A percentile compares a stretch with the other conserved stretches of the same genome.
Evolutionary conservation across 2,888 invertebrate species (phyloP).

Genomic region (Fabriciana adippe): DNA sequence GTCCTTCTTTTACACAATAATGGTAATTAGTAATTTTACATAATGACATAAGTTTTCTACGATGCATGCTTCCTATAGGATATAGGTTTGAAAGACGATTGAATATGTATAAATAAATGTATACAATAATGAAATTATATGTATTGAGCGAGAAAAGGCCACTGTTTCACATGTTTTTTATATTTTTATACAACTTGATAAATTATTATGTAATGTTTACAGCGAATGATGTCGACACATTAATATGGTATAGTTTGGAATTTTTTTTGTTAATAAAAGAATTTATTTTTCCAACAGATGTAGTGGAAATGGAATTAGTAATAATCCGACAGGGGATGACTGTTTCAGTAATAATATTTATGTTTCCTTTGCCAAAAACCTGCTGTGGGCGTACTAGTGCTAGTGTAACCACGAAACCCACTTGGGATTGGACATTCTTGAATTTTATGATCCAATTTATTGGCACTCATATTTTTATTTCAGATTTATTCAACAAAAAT

Average conservation of each 20-base stretch:
- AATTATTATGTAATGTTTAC: neutral
- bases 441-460: neutral
- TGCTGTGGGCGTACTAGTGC: conserved; percentile 34
- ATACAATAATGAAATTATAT: no score
- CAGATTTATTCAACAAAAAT: neutral
- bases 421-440: conserved; percentile 3
- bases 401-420: conserved; percentile 20
- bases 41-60: no score
- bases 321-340: conserved; percentile 60
- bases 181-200: no score
- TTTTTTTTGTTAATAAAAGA: conserved; percentile 7
- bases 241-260: neutral
- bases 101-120: no score
- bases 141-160: no score
- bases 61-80: no score
- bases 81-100: no score
- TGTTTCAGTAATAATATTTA: conserved; percentile 65
- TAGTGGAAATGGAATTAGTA: conserved; percentile 43
- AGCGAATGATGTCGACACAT: neutral
- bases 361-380: conserved; percentile 63
- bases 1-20: no score
- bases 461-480: neutral
- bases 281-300: conserved; percentile 30
- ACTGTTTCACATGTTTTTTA: no score
- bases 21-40: no score